phyloP scores from a whole-genome alignment of 1,140 invertebrate genomes.

The Dreissena rostriformis region DNA sequence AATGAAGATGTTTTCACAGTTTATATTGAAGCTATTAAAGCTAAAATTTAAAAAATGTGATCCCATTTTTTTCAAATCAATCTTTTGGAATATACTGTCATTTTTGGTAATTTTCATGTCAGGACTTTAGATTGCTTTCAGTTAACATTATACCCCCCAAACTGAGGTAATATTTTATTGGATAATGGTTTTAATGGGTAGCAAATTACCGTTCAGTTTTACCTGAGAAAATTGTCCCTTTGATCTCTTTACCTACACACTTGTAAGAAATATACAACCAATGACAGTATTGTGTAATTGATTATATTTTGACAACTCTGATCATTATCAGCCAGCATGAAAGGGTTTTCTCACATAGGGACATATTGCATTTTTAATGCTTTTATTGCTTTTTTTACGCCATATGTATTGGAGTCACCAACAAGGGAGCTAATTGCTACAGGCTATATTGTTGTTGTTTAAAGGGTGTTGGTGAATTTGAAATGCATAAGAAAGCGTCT shows the following conservation, averaged over 20 bases:
- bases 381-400: constrained; percentile 41
- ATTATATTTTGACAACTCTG: constrained; percentile 36
- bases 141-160: constrained; percentile 4
- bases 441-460: no score
- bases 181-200: constrained; percentile 18
- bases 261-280: neutral
- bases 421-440: no score
- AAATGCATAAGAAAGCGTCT: no score
- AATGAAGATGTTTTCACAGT: no score
- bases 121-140: neutral
- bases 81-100: no score
- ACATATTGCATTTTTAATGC: constrained; percentile 45
- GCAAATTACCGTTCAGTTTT: constrained; percentile 12
- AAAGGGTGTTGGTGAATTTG: no score
- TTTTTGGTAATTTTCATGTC: constrained; percentile 8
- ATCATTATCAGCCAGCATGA: constrained; percentile 37
- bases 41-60: no score
- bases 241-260: constrained; percentile 23
- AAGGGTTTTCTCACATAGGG: constrained; percentile 34
- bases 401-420: no score
- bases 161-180: constrained; percentile 22
- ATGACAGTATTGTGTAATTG: constrained; percentile 10
- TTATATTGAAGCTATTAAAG: no score
- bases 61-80: no score
- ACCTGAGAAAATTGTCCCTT: constrained; percentile 16